Base-by-base conservation (phyloP, 2,888 invertebrate species). In the Chaitophorus viminalis region DNA sequence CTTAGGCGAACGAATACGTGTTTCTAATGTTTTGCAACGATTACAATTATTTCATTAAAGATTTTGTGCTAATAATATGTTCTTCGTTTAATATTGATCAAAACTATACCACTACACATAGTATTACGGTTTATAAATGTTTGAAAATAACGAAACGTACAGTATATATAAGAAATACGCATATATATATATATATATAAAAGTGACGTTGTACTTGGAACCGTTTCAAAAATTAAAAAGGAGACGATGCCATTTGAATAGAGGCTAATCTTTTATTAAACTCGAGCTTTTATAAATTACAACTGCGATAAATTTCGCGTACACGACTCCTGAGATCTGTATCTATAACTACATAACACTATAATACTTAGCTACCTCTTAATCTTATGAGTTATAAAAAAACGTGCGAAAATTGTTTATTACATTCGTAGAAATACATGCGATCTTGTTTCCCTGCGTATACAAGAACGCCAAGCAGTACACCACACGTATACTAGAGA, bases 191-290 rank as follows among this genome's bases (percentile, higher is more conserved):
- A n/a, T n/a, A n/a, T n/a, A n/a, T n/a, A n/a, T n/a, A 81, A 70
- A 14, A 81, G 29, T 36, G 46, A 31, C 70, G 46, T 31, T 33
- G 36, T 54, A 54, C 54, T 82, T 54, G 74, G 82, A 82, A 82
- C 54, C 0, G 72, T 82, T 74, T 82, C 82, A 72, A 82, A 72
- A 82, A 52, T 72, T 14, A 72, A 82, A 82, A 60, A 74, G 74
- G 11, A 82, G 17, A 52, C 25, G 46, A 68, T 33, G 52, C 82
- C 54, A 9, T 36, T 54, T 18, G 52, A 54, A 82, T n/a, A 74
- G 74, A 21, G n/a, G 52, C 33, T 60, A n/a, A n/a, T 74, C 17
- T 72, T 72, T 31, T 82, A 72, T 72, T 82, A 33, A 82, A 82
- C 33, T 54, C 82, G 17, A 52, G 68, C 72, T 82, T 82, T 82